Evolutionary conservation across 2,888 invertebrate species (phyloP), one percentile per base, ranked within the genome.

Genomic region (Himalopsyche kuldschensis): DNA sequence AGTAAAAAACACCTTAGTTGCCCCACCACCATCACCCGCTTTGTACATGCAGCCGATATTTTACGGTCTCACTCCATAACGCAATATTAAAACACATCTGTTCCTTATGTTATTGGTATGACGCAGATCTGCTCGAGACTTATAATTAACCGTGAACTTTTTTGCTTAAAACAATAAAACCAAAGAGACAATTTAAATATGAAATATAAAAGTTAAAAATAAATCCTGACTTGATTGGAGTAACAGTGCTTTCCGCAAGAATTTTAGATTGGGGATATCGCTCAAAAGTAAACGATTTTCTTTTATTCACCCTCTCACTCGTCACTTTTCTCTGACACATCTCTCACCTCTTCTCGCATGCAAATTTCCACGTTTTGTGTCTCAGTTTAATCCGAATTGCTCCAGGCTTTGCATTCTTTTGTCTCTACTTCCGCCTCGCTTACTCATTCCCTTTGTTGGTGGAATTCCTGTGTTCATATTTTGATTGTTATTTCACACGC

Each of bases 241-340:
- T 63, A 83, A 84, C 86, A 83, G 84, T 84, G 86, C 85, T 84
- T 85, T 85, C 86, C 85, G 91, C 91, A 92, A 91, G 92, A 92
- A 92, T 92, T 92, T 92, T 92, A 92, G 92, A 92, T 92, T 92
- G 92, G 92, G 92, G 92, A 92, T 92, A 92, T 92, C 92, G 92
- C 92, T 92, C 92, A 92, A 92, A 92, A 92, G 92, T 92, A 92
- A 92, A 92, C 92, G 92, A 92, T 91, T 92, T 92, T 92, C 92
- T 91, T 92, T 92, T 92, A 91, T 92, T 90, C 87, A 91, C 82
- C 77, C 79, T 79, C 82, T 48, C 47, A 31, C 79, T 17, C 90
- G 10, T 20, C 10, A 89, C 91, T 90, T 90, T 90, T 91, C 91
- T 90, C 91, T 91, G 90, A 91, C 90, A 91, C 91, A 90, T 90